Conservation (phyloP, 1,140 invertebrate genomes). For the Brachionus manjavacas region DNA sequence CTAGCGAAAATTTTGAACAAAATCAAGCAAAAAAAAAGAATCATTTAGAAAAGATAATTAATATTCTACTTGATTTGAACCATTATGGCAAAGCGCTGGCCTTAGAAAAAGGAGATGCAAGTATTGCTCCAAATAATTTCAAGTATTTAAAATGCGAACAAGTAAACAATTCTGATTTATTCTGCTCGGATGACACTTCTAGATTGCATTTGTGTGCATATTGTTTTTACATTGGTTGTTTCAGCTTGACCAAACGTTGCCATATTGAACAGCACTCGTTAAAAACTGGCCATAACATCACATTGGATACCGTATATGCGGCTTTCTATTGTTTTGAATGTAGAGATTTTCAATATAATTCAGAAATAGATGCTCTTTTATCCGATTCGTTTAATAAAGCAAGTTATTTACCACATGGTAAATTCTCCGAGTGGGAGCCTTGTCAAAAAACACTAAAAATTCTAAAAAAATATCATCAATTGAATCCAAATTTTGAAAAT, state of each 20-base stretch:
- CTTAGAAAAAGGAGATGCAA: not conserved
- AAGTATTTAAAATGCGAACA: slow-evolving; percentile 16
- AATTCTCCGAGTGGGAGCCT: slow-evolving; percentile 75
- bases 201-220: slow-evolving; percentile 4
- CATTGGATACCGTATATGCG: slow-evolving; percentile 76
- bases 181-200: not conserved
- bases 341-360: slow-evolving; percentile 83
- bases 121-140: not conserved
- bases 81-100: not conserved
- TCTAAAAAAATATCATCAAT: slow-evolving; percentile 16
- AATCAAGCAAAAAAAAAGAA: not conserved
- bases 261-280: not conserved
- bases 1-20: not conserved
- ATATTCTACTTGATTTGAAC: not conserved
- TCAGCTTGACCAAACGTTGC: not conserved
- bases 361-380: slow-evolving; percentile 59
- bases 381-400: not conserved
- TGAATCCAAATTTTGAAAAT: not conserved
- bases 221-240: slow-evolving; percentile 31
- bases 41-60: not conserved
- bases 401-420: slow-evolving; percentile 57
- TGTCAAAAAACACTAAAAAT: slow-evolving; percentile 56
- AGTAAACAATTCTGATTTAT: not conserved
- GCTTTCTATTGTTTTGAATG: slow-evolving; percentile 85
- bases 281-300: not conserved